A percentile compares a stretch with the other conserved stretches of the same genome.
Evolutionary conservation across 2,113 vertebrate species (phyloP).

Genomic region (Tupaia chinensis): DNA sequence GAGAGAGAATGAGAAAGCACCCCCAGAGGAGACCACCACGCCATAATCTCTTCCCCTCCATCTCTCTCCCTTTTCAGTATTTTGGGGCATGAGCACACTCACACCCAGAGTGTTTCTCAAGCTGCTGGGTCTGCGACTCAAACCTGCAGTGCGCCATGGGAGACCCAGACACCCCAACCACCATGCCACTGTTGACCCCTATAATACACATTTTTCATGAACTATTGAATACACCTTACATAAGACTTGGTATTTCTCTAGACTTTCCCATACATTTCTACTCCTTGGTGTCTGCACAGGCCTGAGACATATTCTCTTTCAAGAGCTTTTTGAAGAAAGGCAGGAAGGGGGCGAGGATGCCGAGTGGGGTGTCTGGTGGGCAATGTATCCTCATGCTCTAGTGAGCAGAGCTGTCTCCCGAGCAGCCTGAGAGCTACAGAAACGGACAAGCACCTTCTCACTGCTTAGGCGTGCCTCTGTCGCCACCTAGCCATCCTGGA

Average conservation of each 20-base stretch:
- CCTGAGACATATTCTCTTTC: not conserved
- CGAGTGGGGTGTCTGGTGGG: not conserved
- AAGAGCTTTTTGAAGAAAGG: not conserved
- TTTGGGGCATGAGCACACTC: too few species aligned
- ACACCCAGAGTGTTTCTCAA: too few species aligned
- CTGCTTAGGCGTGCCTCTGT: not conserved
- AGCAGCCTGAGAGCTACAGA: not conserved
- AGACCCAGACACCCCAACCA: too few species aligned
- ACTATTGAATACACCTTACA: too few species aligned
- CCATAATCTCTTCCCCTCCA: too few species aligned
- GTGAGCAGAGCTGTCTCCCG: not conserved
- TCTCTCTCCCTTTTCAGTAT: too few species aligned
- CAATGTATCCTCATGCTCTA: fast-evolving
- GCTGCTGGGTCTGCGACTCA: too few species aligned
- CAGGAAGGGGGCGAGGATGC: not conserved
- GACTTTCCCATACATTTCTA: not conserved
- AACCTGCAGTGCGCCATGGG: too few species aligned
- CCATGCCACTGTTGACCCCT: too few species aligned
- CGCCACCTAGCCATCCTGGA: slow-evolving; percentile 7
- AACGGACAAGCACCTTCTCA: fast-evolving
- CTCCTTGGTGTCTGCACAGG: not conserved
- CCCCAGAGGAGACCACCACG: too few species aligned
- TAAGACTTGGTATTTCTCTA: not conserved
- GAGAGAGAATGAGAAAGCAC: too few species aligned
- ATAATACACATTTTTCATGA: too few species aligned